Conservation (phyloP, 2,113 vertebrate species). For the Campylomormyrus tamandua region DNA sequence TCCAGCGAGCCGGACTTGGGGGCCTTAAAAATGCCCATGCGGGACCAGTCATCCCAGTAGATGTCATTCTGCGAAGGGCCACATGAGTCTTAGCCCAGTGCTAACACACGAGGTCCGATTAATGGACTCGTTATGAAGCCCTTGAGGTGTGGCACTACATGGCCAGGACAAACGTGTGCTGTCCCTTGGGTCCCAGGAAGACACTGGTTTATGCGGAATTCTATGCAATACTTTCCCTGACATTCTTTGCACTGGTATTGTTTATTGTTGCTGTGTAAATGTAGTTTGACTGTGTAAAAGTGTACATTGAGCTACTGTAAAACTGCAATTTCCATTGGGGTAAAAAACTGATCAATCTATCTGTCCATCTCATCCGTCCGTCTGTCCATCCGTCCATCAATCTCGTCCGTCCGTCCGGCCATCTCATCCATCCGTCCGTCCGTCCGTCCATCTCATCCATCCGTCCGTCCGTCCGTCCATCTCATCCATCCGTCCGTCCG, state of each 20-base stretch:
- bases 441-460: too few relatives aligned
- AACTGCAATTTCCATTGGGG: not conserved
- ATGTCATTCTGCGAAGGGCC: slow-evolving; percentile 76
- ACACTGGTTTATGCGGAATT: not conserved
- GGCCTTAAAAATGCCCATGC: slow-evolving; percentile 92
- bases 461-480: too few relatives aligned
- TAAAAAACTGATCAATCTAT: not conserved
- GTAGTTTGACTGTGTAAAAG: not conserved
- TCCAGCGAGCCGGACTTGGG: slow-evolving; percentile 72
- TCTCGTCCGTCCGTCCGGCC: too few relatives aligned
- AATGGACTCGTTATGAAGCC: not conserved
- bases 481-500: too few relatives aligned
- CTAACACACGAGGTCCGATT: not conserved
- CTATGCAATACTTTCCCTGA: not conserved
- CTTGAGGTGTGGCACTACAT: not conserved
- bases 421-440: not conserved
- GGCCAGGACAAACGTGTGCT: not conserved
- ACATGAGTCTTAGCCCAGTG: not conserved
- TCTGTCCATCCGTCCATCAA: not conserved
- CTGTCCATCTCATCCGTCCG: too few relatives aligned
- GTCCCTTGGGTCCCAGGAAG: not conserved
- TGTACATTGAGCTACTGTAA: not conserved
- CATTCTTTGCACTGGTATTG: not conserved
- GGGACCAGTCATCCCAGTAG: slow-evolving; percentile 98
- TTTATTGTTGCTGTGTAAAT: not conserved